A percentile compares a stretch with the other conserved stretches of the same genome.
These are phyloP conservation scores for Centrocercus urophasianus DNA, from an alignment of 2,113 vertebrate genomes.

Conservation along the genomic window DNA sequence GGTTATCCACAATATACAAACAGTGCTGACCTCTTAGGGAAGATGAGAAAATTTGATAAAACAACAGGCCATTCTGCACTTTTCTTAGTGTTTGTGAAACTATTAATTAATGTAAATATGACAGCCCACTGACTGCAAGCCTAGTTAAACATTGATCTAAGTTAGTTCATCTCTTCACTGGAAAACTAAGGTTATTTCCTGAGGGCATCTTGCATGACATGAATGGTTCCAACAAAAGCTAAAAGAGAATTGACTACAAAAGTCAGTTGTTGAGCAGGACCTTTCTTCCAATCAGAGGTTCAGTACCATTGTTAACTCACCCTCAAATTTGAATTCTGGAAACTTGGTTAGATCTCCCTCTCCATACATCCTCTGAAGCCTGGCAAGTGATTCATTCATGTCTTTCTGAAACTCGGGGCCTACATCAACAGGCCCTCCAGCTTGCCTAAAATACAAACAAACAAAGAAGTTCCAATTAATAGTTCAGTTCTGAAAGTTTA, in stretches of 20 bases:
- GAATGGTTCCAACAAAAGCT: background rate
- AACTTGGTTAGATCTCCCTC: constrained; percentile 90
- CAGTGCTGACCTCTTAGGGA: background rate
- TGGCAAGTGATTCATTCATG: constrained; percentile 83
- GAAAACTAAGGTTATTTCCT: background rate
- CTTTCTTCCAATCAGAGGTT: background rate
- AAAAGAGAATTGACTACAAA: background rate
- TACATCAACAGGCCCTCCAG: constrained; percentile 87
- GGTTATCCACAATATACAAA: background rate
- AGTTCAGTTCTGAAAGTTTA: background rate
- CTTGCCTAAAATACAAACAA: constrained; percentile 70
- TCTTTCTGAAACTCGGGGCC: constrained; percentile 89
- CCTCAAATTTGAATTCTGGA: constrained; percentile 90
- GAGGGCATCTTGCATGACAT: background rate
- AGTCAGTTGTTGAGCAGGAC: background rate
- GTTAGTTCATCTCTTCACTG: background rate
- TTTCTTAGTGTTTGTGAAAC: background rate
- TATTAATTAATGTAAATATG: background rate
- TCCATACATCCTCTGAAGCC: constrained; percentile 89
- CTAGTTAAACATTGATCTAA: background rate
- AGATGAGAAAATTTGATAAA: background rate
- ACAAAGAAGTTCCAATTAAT: background rate
- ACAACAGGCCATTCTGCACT: background rate
- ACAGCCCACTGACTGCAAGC: background rate
- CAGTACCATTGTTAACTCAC: constrained; percentile 68